Conservation (phyloP, 1,140 invertebrate species). For the Orussus abietinus region DNA sequence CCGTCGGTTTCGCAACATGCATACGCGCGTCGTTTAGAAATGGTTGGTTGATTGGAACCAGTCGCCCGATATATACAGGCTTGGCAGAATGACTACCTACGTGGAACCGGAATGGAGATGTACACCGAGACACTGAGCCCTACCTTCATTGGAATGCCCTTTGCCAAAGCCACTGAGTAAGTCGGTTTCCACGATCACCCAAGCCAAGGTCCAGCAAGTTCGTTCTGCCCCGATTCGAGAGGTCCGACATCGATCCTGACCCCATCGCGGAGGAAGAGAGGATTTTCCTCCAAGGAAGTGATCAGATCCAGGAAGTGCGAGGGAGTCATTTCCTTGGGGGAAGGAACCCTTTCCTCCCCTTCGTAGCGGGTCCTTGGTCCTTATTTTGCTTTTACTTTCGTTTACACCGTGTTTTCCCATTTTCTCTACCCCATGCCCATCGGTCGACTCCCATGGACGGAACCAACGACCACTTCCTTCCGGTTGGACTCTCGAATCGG, state of each 20-base stretch:
- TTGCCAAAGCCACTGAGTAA: slow-evolving; percentile 97
- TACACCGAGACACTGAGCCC: slow-evolving; percentile 96
- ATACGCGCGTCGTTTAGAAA: slow-evolving; percentile 51
- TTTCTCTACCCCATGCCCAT: too few relatives aligned
- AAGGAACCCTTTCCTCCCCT: too few relatives aligned
- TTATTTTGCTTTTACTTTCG: slow-evolving; percentile 9
- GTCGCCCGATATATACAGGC: slow-evolving; percentile 90
- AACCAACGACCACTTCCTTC: too few relatives aligned
- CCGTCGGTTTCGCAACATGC: too few relatives aligned
- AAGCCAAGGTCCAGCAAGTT: slow-evolving; percentile 29
- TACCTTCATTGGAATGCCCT: slow-evolving; percentile 95
- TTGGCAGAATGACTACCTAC: slow-evolving; percentile 98
- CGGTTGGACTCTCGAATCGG: slow-evolving; percentile 43
- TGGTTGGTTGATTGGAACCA: slow-evolving; percentile 61
- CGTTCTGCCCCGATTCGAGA: slow-evolving; percentile 39
- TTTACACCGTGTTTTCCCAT: not conserved
- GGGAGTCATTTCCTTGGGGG: too few relatives aligned
- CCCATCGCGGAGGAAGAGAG: too few relatives aligned
- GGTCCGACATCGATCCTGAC: too few relatives aligned
- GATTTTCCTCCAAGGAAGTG: too few relatives aligned
- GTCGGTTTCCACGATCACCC: slow-evolving; percentile 62
- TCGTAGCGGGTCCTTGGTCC: too few relatives aligned
- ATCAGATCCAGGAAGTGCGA: too few relatives aligned
- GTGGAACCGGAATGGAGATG: slow-evolving; percentile 99
- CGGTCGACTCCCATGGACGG: too few relatives aligned